Evolutionary conservation across 2,797 vertebrate species (phyloP), one percentile per base, ranked within the genome.

Genomic region (Pogoniulus pusillus): DNA sequence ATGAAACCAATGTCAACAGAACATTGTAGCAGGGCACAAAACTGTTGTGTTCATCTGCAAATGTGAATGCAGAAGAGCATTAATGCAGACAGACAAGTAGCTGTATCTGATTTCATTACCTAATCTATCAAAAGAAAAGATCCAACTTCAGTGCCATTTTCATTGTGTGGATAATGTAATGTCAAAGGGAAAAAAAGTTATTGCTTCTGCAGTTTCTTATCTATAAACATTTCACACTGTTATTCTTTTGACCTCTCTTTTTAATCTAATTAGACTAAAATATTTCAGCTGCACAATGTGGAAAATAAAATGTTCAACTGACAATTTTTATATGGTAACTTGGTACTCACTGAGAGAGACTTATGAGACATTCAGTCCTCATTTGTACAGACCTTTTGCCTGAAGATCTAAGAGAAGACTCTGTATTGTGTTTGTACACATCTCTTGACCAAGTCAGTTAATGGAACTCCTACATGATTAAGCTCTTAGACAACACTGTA

Each of bases 401-500:
- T 84, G 34, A 60, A 51, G 26, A 29, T 5, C 34, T 49, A 55
- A 63, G 34, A 34, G 11, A 23, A 72, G 9, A 54, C 8, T 41
- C 14, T 43, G 6, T 65, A 60, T 16, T 2, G 3, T 76, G 23
- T 47, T 79, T 75, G 15, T 35, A 73, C 14, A 91, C 12, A 58
- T 8, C 6, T 23, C 53, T 53, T 57, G 29, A 35, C 10, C 18
- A 14, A 16, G 45, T 35, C 15, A 17, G 0, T 74, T 53, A 39
- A 27, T 27, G 9, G 9, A 9, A 1, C 7, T 87, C 6, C 37
- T 39, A 14, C 30, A 30, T n/a, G 17, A 27, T n/a, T 11, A 9
- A 9, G 1, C 5, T 87, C 7, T 37, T 39, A 11, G 30, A 32
- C 10, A 58, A 26, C 0, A 0, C 5, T 45, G 3, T 19, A 20